These are phyloP conservation scores for Homarus gammarus DNA, from an alignment of 2,888 invertebrate species.

Conservation along the genomic window DNA sequence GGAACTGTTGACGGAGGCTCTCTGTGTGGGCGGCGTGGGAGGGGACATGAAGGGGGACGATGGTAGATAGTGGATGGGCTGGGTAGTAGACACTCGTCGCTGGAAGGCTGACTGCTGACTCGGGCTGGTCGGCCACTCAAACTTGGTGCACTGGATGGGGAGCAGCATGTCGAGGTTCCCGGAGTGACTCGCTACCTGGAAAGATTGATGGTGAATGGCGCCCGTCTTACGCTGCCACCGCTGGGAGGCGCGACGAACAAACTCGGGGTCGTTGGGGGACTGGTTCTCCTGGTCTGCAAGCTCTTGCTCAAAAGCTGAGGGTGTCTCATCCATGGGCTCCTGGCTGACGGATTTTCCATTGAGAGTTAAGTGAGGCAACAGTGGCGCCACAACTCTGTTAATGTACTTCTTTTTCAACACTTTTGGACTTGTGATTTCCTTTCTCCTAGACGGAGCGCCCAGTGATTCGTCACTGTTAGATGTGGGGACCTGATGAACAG, in stretches of 20 bases:
- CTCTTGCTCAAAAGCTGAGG: slow-evolving; percentile 55
- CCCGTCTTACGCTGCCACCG: slow-evolving; percentile 60
- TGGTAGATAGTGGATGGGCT: slow-evolving; percentile 1
- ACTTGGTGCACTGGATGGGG: slow-evolving; percentile 17
- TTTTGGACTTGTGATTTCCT: neutral
- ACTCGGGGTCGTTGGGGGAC: slow-evolving; percentile 65
- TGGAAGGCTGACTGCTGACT: slow-evolving; percentile 49
- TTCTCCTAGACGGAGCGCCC: neutral
- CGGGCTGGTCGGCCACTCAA: slow-evolving; percentile 42
- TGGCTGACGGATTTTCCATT: neutral
- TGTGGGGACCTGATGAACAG: neutral
- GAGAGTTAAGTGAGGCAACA: neutral
- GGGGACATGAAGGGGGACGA: slow-evolving; percentile 18
- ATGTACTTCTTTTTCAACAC: neutral
- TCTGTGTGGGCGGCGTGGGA: neutral
- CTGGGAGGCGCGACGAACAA: slow-evolving; percentile 38
- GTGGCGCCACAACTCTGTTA: too few species aligned
- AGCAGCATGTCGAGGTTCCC: neutral
- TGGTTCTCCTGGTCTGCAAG: slow-evolving; percentile 55
- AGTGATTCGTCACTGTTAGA: too few species aligned
- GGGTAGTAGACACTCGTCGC: slow-evolving; percentile 43
- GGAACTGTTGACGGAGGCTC: neutral
- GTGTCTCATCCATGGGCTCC: neutral
- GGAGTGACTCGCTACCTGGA: neutral
- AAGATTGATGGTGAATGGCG: neutral